Evolutionary conservation across 2,888 invertebrate species (phyloP), one percentile per base, ranked within the genome.

Genomic region (Ormia ochracea): DNA sequence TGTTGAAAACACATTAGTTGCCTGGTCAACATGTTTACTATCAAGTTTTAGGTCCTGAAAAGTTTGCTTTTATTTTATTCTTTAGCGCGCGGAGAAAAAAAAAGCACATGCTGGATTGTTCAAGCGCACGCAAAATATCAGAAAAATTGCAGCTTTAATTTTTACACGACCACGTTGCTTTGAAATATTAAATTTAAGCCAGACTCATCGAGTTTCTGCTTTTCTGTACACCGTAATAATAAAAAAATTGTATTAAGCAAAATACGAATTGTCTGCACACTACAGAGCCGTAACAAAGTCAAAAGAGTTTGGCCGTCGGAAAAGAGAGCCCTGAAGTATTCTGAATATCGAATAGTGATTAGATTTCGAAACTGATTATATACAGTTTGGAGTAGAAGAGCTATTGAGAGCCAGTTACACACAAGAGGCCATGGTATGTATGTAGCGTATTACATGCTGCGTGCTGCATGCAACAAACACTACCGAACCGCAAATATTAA

Each of bases 121-220:
- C 48, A 63, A 52, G 66, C 72, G 66, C 43, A 72, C 17, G 48
- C 38, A 70, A 70, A 70, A 63, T 69, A 63, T 38, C 38, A 17
- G 26, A 73, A 43, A 59, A 59, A 69, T 66, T 70, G 48, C 79
- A 80, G 79, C 79, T 80, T 79, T 73, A 28, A 69, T 56, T 41
- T 59, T 61, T 59, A 36, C n/a, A n/a, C n/a, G n/a, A n/a, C 6
- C 26, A 36, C 23, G 7, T 23, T 68, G 43, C 4, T 19, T 23
- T 12, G 33, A 56, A 74, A 50, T 21, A 54, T 19, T 23, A 17
- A 21, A 59, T 36, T 17, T 33, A 56, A 73, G 41, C 28, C 43
- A 52, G 33, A 50, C 26, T 23, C 9, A 14, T 17, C 45, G 33
- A 28, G 38, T 38, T 48, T 14, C 28, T 12, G n/a, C n/a, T n/a